Evolutionary conservation across 1,140 invertebrate genomes (phyloP).

Genomic region (Drosophila littoralis): DNA sequence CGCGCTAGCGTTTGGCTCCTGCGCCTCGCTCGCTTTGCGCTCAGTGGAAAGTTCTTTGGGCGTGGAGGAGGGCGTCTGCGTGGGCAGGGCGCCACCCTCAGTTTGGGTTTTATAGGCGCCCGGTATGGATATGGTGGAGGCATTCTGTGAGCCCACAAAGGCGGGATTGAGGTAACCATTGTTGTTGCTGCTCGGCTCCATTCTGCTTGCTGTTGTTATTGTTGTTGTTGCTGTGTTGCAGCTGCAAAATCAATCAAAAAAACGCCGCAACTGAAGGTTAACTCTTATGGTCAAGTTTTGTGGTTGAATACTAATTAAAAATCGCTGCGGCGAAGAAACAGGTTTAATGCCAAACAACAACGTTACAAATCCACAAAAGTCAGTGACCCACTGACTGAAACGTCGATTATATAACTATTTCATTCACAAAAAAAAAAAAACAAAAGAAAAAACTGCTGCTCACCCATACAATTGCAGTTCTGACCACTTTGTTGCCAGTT

Average conservation of each 20-base stretch:
- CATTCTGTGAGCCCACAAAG: slow-evolving; percentile 64
- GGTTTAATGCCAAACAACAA: slow-evolving; percentile 21
- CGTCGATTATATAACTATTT: slow-evolving; percentile 65
- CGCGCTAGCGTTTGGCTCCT: too few relatives aligned
- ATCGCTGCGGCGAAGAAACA: slow-evolving; percentile 8
- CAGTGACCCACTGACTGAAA: slow-evolving; percentile 76
- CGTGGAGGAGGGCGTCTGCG: too few relatives aligned
- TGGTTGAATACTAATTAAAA: slow-evolving; percentile 42
- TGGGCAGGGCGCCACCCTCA: slow-evolving; percentile 10
- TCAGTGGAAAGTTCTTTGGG: slow-evolving; percentile 31
- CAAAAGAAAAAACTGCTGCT: slow-evolving; percentile 43
- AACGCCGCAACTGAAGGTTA: slow-evolving; percentile 50
- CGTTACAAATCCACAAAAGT: slow-evolving; percentile 37
- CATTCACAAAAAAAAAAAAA: slow-evolving; percentile 16
- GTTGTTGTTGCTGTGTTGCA: slow-evolving; percentile 33
- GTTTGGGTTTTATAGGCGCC: slow-evolving; percentile 58
- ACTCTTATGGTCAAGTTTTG: slow-evolving; percentile 65
- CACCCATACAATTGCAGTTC: slow-evolving; percentile 29
- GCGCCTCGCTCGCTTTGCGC: neutral
- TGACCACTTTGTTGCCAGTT: slow-evolving; percentile 2
- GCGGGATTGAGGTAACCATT: slow-evolving; percentile 68
- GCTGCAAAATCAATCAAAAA: slow-evolving; percentile 36
- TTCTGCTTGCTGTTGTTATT: slow-evolving; percentile 35
- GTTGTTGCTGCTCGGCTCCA: slow-evolving; percentile 42
- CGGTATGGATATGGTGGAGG: slow-evolving; percentile 74